Base-by-base conservation (phyloP, 2,888 invertebrate species). In the Chirona hameri region DNA sequence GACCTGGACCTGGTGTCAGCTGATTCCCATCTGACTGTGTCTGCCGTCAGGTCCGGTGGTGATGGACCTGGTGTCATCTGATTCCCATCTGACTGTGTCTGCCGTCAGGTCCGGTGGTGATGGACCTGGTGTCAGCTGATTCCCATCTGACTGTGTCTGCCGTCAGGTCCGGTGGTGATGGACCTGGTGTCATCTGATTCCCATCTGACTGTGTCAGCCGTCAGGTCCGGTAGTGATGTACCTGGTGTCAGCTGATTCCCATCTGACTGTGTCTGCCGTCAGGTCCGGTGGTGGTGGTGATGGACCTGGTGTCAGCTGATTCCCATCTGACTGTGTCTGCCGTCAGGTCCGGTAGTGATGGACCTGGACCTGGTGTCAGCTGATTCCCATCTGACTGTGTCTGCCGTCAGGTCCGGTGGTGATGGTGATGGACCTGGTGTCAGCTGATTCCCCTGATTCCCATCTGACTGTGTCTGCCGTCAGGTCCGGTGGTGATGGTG, bases 1-100 rank as follows among this genome's bases (percentile, higher is more conserved):
- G 89, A 97, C 52, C 89, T 98, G 86, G 98, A 98, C 87, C 92
- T 94, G 12, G 91, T 96, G n/a, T n/a, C n/a, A n/a, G n/a, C n/a
- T n/a, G n/a, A n/a, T n/a, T n/a, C n/a, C n/a, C n/a, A n/a, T n/a
- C n/a, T n/a, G n/a, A n/a, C n/a, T n/a, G n/a, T n/a, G n/a, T n/a
- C n/a, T 39, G 39, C 39, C 39, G 39, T 39, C 39, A 39, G 39
- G 39, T 39, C 39, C 39, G 2, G 39, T 39, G 39, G 39, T 7
- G 39, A 39, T 39, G 39, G 39, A 39, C 39, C 39, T 39, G 39
- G 7, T 7, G 39, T 39, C 39, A 39, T 2, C 39, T 39, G 39
- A 39, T 39, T 39, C 39, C 39, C 39, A 39, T 39, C 39, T 39
- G 39, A 39, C 39, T 39, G 39, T 39, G 39, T 39, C 39, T 39